Evolutionary conservation across 2,113 vertebrate genomes (phyloP).

Genomic region (western clawed frog (Xenopus tropicalis)): DNA sequence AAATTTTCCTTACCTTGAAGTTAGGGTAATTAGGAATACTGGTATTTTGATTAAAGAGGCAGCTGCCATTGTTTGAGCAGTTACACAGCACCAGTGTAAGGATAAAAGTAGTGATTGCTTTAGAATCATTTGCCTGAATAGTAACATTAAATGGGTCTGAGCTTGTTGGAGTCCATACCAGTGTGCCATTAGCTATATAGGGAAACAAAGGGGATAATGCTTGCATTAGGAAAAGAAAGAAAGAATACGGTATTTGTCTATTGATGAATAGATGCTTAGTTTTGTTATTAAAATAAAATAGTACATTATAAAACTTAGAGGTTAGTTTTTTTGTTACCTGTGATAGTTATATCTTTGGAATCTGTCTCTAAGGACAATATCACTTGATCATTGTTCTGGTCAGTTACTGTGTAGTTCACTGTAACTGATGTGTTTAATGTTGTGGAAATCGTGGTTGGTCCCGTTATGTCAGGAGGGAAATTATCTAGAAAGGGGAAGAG

Average conservation of each 20-base stretch:
- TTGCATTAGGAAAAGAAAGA: no score
- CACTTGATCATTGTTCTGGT: slow-evolving; percentile 36
- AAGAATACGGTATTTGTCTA: no score
- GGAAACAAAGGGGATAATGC: no score
- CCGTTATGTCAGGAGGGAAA: slow-evolving; percentile 46
- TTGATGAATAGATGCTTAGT: no score
- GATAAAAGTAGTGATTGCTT: slow-evolving; percentile 14
- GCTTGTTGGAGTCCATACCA: slow-evolving; percentile 41
- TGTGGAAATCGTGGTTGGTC: slow-evolving; percentile 17
- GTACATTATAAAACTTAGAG: no score
- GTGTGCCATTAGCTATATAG: slow-evolving; percentile 25
- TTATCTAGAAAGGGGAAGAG: slow-evolving; percentile 28
- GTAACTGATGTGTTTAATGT: slow-evolving; percentile 7
- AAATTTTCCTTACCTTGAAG: slow-evolving; percentile 30
- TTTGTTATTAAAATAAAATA: no score
- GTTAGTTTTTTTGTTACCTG: slow-evolving; percentile 12
- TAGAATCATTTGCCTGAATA: slow-evolving; percentile 37
- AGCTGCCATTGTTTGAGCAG: slow-evolving; percentile 44
- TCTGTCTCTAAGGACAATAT: slow-evolving; percentile 37
- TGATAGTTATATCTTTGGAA: slow-evolving; percentile 43
- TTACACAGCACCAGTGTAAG: slow-evolving; percentile 43
- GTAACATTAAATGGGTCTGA: slow-evolving; percentile 30
- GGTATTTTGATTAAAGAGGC: slow-evolving; percentile 15
- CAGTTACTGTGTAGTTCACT: slow-evolving; percentile 19
- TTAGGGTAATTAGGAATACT: slow-evolving; percentile 7